Base-by-base conservation (phyloP, 2,888 invertebrate genomes). In the Diogma glabrata region DNA sequence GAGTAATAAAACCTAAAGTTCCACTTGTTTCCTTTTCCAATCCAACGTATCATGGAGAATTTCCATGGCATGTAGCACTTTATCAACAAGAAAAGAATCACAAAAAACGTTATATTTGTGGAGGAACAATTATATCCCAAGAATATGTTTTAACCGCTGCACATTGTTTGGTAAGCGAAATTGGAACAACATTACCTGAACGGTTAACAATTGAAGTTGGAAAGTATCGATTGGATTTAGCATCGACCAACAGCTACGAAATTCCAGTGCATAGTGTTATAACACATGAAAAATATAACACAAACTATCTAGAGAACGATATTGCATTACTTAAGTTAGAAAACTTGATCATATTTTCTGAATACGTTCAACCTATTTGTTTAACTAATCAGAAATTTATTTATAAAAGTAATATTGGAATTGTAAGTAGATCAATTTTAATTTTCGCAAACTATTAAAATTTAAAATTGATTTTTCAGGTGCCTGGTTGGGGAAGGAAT, bases 41-140 rank as follows among this genome's bases (percentile, higher is more conserved):
- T 9, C 57, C 61, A 0, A 65, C 69, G 0, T 65, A 67, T 40
- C 63, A 67, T 4, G 43, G 72, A 1, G 70, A 71, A 53, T 72
- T 70, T 70, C 71, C 72, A 0, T 72, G 72, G 71, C 72, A 72
- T 56, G 64, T 59, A 0, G 72, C 71, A 0, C 51, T 72, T 16
- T 22, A 43, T 43, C 43, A 23, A 5, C 43, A 23, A 14, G 43
- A 43, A 3, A 14, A 43, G n/a, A n/a, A 7, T 6, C 20, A 22
- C 20, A 43, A 20, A 10, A 43, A 43, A 43, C 20, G 14, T 14
- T 43, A 43, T 45, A 67, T 64, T 8, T 72, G 71, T 54, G 71
- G 71, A 2, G 71, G 71, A 3, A 69, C 67, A 5, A 53, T 72
- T 36, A 51, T 72, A 1, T 64, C 66, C 0, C 63, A 63, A 28